These are phyloP conservation scores for Globia sparganii DNA, from an alignment of 2,888 invertebrate species.

Conservation along the genomic window DNA sequence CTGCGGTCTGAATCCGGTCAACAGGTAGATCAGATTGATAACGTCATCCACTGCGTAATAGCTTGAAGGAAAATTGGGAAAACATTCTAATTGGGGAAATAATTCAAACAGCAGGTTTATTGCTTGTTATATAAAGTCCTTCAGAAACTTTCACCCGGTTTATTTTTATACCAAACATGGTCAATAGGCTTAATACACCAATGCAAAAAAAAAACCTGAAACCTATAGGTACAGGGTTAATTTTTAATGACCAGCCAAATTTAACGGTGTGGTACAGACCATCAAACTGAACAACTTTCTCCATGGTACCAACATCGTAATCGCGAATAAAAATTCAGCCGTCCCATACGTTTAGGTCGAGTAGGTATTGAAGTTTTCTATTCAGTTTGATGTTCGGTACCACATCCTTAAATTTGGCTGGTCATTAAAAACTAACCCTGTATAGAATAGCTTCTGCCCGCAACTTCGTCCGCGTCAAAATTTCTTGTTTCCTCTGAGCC, in stretches of 20 bases:
- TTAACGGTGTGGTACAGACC: too few species aligned
- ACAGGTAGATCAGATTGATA: conserved; percentile 67
- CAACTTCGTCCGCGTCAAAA: not conserved
- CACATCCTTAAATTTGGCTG: too few species aligned
- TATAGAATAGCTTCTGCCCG: not conserved
- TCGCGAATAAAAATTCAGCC: too few species aligned
- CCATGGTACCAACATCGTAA: too few species aligned
- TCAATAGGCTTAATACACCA: not conserved
- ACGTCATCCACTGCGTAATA: conserved; percentile 55
- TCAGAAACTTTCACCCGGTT: not conserved
- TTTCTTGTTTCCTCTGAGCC: not conserved
- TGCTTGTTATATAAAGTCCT: not conserved
- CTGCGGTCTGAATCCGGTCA: conserved; percentile 74
- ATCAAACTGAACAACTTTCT: too few species aligned
- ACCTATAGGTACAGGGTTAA: too few species aligned
- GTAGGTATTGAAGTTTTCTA: too few species aligned
- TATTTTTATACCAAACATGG: not conserved
- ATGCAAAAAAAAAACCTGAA: not conserved
- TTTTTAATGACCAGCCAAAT: too few species aligned
- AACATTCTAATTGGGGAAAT: conserved; percentile 51
- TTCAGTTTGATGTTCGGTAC: too few species aligned
- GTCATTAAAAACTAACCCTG: too few species aligned
- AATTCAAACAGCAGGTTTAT: conserved; percentile 10
- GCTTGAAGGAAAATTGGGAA: conserved; percentile 29
- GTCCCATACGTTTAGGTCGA: too few species aligned